Conservation (phyloP, 92 coral and sea anemone genomes). For the Porites rus region DNA sequence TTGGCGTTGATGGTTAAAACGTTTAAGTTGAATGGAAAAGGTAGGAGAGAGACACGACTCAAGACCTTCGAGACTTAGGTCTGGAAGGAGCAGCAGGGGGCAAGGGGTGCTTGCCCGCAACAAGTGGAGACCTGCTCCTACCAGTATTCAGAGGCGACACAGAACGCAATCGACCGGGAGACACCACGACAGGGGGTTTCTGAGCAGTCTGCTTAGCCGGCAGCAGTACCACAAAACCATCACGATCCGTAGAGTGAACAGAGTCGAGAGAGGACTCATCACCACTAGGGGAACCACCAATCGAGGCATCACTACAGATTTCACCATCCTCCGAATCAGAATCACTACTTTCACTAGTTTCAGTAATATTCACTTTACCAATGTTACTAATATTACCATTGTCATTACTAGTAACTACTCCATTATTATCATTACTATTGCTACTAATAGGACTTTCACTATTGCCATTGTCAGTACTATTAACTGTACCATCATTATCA, state of each 20-base stretch:
- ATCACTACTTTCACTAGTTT: background rate
- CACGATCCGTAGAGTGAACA: background rate
- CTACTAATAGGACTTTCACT: background rate
- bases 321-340: background rate
- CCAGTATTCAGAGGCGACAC: too few relatives aligned
- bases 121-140: too few relatives aligned
- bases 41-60: too few relatives aligned
- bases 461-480: background rate
- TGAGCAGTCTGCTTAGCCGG: background rate
- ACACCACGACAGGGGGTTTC: too few relatives aligned
- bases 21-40: too few relatives aligned
- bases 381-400: background rate
- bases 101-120: too few relatives aligned
- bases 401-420: background rate
- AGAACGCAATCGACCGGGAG: too few relatives aligned
- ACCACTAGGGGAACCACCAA: background rate
- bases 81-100: too few relatives aligned
- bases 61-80: too few relatives aligned
- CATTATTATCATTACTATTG: background rate
- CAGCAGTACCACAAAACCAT: background rate
- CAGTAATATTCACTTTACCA: background rate
- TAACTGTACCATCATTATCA: background rate
- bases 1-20: too few relatives aligned
- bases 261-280: background rate
- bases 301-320: background rate